These are phyloP conservation scores for Trissoscelio sp. DNA, from an alignment of 2,888 invertebrate genomes.

Conservation along the genomic window DNA sequence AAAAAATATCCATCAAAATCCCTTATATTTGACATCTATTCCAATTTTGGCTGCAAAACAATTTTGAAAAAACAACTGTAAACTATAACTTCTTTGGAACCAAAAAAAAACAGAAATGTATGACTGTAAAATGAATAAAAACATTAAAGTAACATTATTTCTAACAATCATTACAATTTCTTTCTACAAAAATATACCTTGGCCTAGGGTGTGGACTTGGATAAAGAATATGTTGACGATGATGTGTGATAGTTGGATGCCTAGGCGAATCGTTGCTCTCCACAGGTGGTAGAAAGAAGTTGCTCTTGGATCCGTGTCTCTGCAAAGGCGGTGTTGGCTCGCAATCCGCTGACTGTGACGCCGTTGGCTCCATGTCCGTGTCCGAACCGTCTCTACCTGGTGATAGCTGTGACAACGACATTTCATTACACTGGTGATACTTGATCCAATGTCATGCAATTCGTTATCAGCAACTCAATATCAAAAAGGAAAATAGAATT, in stretches of 20 bases:
- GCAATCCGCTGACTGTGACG: slow-evolving; percentile 96
- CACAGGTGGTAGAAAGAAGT: slow-evolving; percentile 92
- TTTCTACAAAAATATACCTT: no score
- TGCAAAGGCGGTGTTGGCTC: slow-evolving; percentile 95
- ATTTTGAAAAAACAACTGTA: no score
- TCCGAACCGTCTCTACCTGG: slow-evolving; percentile 93
- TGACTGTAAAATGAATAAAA: no score
- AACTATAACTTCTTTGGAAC: no score
- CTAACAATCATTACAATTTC: no score
- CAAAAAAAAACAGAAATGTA: no score
- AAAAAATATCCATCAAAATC: no score
- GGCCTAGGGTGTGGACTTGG: slow-evolving; percentile 92
- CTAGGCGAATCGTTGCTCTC: slow-evolving; percentile 83
- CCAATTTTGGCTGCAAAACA: no score
- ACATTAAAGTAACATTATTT: no score
- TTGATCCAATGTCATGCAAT: background rate
- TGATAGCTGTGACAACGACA: slow-evolving; percentile 86
- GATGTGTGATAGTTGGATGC: slow-evolving; percentile 82
- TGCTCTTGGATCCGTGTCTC: slow-evolving; percentile 93
- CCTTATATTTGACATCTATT: no score
- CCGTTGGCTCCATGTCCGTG: slow-evolving; percentile 94
- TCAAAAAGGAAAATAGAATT: background rate
- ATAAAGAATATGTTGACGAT: slow-evolving; percentile 85
- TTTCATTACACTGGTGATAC: background rate
- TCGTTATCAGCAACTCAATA: slow-evolving; percentile 27